phyloP scores from a whole-genome alignment of 2,113 vertebrate genomes.

The Rhombomys opimus region DNA sequence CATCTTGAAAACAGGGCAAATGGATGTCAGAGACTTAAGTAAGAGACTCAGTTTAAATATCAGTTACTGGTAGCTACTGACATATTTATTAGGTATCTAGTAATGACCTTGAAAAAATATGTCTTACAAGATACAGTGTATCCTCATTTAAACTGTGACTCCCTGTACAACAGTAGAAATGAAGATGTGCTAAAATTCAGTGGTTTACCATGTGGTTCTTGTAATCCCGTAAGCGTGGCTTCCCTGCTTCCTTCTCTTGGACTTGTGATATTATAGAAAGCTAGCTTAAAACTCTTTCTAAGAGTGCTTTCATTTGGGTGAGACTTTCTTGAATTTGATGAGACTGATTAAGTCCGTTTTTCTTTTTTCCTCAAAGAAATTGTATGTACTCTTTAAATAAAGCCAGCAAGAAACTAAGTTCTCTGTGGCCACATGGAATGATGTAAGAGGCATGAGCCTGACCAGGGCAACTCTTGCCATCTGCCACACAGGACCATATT shows the following conservation, averaged over 20 bases:
- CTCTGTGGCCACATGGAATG: slow-evolving; percentile 1
- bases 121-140: neutral
- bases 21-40: neutral
- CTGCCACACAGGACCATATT: no score
- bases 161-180: slow-evolving; percentile 27
- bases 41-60: slow-evolving; percentile 33
- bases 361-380: slow-evolving; percentile 52
- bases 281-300: slow-evolving; percentile 37
- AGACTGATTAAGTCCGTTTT: slow-evolving; percentile 42
- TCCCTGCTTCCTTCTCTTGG: neutral
- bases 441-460: neutral
- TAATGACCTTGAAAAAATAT: neutral
- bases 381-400: slow-evolving; percentile 33
- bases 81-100: slow-evolving; percentile 5
- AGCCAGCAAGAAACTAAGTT: slow-evolving; percentile 15
- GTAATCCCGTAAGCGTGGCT: neutral
- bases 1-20: slow-evolving; percentile 3
- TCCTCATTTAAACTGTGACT: slow-evolving; percentile 53
- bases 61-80: slow-evolving; percentile 5
- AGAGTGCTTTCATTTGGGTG: neutral
- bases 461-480: neutral
- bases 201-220: neutral
- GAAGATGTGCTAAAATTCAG: neutral
- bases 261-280: neutral
- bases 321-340: neutral